These are phyloP conservation scores for Laothoe populi DNA, from an alignment of 2,888 invertebrate genomes.

Conservation along the genomic window DNA sequence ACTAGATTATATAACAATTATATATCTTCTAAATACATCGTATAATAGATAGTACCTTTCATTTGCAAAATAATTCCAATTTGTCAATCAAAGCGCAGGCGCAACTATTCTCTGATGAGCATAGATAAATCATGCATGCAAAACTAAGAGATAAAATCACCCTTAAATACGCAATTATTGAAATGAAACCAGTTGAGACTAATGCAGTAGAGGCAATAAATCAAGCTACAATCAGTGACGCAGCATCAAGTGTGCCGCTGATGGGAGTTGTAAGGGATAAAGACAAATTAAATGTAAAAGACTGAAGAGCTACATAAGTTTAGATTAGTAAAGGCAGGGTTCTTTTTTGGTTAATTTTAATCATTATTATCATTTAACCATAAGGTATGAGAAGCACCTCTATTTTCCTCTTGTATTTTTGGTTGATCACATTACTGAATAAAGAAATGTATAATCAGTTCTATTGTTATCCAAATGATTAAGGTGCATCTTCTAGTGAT, in stretches of 20 bases:
- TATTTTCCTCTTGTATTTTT: no score
- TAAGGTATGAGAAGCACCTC: no score
- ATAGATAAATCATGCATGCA: conserved; percentile 1
- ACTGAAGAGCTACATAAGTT: conserved; percentile 26
- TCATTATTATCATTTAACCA: no score
- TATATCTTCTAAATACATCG: no score
- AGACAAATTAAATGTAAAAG: conserved; percentile 23
- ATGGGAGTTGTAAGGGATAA: conserved; percentile 21
- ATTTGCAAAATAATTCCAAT: neutral
- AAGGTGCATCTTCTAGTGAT: no score
- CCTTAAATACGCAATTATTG: conserved; percentile 29
- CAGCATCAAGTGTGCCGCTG: conserved; percentile 26
- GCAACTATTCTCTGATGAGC: conserved; percentile 6
- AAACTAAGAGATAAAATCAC: conserved; percentile 23
- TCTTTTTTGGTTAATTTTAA: no score
- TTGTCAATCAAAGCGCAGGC: neutral
- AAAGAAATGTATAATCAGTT: no score
- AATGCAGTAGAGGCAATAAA: conserved; percentile 30
- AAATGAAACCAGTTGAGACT: conserved; percentile 25
- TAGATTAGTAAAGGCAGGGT: conserved; percentile 5
- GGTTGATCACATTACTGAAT: no score
- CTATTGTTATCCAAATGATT: no score
- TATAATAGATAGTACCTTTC: neutral
- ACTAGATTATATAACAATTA: no score
- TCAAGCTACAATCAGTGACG: conserved; percentile 32